Percentiles rank a stretch among this genome's conserved stretches.
These are phyloP conservation scores for Oscheius myriophilus DNA, from an alignment of 2,888 invertebrate genomes.

Conservation along the genomic window DNA sequence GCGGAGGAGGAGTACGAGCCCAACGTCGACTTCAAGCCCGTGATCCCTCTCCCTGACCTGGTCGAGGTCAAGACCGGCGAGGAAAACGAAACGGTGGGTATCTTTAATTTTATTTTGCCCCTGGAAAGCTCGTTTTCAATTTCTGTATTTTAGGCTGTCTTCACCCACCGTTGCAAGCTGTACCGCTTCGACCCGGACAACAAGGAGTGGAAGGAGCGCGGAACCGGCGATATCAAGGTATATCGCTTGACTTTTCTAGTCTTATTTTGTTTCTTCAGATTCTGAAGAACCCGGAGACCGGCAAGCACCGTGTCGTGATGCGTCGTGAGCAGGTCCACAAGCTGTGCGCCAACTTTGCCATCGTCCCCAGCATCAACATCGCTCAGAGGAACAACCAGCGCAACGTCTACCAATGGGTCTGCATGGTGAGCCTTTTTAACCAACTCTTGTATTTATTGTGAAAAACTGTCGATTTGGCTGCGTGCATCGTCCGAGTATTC, in stretches of 20 bases:
- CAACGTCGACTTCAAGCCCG: constrained; percentile 65
- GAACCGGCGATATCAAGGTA: constrained; percentile 74
- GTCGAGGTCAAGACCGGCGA: constrained; percentile 70
- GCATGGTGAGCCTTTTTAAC: neutral
- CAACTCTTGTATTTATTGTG: neutral
- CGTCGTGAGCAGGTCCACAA: constrained; percentile 81
- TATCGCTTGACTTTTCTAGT: neutral
- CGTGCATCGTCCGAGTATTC: no score
- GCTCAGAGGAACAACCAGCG: constrained; percentile 68
- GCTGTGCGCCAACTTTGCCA: constrained; percentile 69
- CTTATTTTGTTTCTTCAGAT: constrained; percentile 32
- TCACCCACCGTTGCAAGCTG: constrained; percentile 71
- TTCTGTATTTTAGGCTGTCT: constrained; percentile 60
- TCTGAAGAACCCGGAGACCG: constrained; percentile 78
- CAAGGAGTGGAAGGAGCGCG: constrained; percentile 73
- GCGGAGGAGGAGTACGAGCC: constrained; percentile 58
- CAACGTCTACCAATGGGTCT: constrained; percentile 39
- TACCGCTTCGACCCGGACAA: constrained; percentile 69
- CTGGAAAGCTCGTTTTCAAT: no score
- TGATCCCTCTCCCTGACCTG: constrained; percentile 67
- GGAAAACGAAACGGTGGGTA: constrained; percentile 63
- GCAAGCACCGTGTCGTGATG: constrained; percentile 83
- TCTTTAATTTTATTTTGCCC: no score
- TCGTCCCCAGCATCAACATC: constrained; percentile 74
- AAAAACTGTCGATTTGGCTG: neutral